Evolutionary conservation across 1,140 invertebrate genomes (phyloP), one percentile per base, ranked within the genome.

Genomic region (Ostrea denselamellosa): DNA sequence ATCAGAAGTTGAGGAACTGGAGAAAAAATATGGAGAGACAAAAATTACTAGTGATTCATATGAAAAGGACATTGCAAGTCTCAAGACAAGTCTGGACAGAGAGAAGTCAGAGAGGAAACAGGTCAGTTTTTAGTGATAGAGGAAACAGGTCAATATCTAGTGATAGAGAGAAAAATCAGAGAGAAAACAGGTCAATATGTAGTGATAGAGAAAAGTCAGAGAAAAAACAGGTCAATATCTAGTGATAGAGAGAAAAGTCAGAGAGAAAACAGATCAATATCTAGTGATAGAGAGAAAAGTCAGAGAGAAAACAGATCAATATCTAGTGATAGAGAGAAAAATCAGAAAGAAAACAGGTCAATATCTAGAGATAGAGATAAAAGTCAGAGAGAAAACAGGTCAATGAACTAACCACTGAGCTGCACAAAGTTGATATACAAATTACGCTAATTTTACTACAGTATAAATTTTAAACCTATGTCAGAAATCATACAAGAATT

Each of bases 61-160:
- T 86, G 91, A 93, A 84, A 89, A 90, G 85, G 93, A 94, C 51
- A 85, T 90, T 22, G 83, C 85, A 17, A 87, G 86, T 12, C 77
- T 93, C 25, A 91, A 86, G 25, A 54, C 86, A 8, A 77, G 83
- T 68, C 85, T 94, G 25, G 91, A 93, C 28, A 86, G 65, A 34
- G 92, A 93, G 82, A 91, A 92, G 83, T 81, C 87, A 14, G 90
- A 91, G 28, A 90, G 88, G 68, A 86, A 90, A 87, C 87, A 92
- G 90, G 93, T 93, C n/a, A 71, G 25, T 17, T 19, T 1, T 5
- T 62, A 17, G 7, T 19, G 12, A 19, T n/a, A 62, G 17, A 62
- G 5, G 2, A 1, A 19, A 19, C 56, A 62, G 19, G 7, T 62
- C 34, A 90, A 87, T 12, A 58, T 19, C 10, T 58, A 12, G 12